Evolutionary conservation across 2,888 invertebrate genomes (phyloP).

Genomic region (Apodemia zela): DNA sequence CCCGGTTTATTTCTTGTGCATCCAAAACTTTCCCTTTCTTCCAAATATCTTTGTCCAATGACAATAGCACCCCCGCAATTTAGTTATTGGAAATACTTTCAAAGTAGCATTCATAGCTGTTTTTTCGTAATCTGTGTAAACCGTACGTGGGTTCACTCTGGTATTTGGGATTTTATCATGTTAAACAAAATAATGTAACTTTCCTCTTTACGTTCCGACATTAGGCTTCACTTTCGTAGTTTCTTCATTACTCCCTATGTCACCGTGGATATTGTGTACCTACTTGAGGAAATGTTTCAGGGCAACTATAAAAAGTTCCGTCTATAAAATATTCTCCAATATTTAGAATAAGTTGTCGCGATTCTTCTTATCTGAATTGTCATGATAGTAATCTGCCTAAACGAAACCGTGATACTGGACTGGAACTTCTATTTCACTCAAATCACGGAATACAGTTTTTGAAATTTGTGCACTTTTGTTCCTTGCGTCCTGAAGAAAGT

Average conservation of each 20-base stretch:
- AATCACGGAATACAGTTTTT: constrained; percentile 12
- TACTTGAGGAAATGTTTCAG: constrained; percentile 12
- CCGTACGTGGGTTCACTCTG: constrained; percentile 15
- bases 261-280: constrained; percentile 12
- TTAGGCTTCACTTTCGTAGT: constrained; percentile 15
- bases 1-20: constrained; percentile 24
- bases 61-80: constrained; percentile 24
- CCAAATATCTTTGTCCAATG: constrained; percentile 20
- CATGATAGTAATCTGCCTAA: constrained; percentile 13
- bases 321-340: constrained; percentile 14
- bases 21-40: constrained; percentile 20
- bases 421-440: constrained; percentile 9
- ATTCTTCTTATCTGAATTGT: constrained; percentile 7
- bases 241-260: constrained; percentile 3
- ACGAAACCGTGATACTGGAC: constrained; percentile 11
- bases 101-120: constrained; percentile 14
- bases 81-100: constrained; percentile 14
- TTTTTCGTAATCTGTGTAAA: constrained; percentile 18
- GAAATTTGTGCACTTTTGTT: constrained; percentile 15
- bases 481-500: constrained; percentile 8
- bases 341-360: constrained; percentile 3
- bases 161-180: constrained; percentile 16
- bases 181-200: constrained; percentile 16
- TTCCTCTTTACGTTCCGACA: constrained; percentile 9
- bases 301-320: constrained; percentile 15